These are phyloP conservation scores for Python bivittatus DNA, from an alignment of 2,113 vertebrate species.

Conservation along the genomic window DNA sequence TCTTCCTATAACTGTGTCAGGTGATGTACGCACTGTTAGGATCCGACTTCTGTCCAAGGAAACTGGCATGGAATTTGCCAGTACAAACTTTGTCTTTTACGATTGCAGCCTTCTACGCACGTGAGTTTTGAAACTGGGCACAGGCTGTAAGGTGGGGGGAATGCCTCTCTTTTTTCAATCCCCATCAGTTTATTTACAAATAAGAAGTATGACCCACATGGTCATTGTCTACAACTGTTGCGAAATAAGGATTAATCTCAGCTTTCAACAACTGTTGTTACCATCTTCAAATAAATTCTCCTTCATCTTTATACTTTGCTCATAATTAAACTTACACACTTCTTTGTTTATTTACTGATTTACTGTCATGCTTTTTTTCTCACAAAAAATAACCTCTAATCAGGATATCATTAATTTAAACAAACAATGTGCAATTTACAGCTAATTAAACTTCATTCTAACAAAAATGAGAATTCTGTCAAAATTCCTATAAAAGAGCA, in stretches of 20 bases:
- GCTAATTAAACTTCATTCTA: neutral
- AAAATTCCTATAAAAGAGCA: neutral
- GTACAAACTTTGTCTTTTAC: conserved; percentile 28
- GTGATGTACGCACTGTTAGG: conserved; percentile 21
- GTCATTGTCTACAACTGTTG: neutral
- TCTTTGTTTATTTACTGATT: neutral
- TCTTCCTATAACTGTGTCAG: neutral
- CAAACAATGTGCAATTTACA: neutral
- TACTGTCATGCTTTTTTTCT: neutral
- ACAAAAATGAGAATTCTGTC: neutral
- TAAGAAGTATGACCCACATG: neutral
- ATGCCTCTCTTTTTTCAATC: neutral
- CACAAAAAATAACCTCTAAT: neutral
- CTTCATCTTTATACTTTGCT: neutral
- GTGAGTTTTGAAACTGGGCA: conserved; percentile 12
- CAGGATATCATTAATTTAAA: neutral
- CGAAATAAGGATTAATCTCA: neutral
- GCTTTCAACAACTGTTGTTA: neutral
- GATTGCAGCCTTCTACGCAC: conserved; percentile 33
- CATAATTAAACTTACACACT: neutral
- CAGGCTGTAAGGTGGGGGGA: neutral
- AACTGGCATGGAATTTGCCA: conserved; percentile 27
- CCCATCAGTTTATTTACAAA: neutral
- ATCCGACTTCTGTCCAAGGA: conserved; percentile 19
- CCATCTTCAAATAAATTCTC: neutral